A percentile compares a stretch with the other conserved stretches of the same genome.
Conservation (phyloP, 2,797 vertebrate genomes). For the Dendrocincla fuliginosa region DNA sequence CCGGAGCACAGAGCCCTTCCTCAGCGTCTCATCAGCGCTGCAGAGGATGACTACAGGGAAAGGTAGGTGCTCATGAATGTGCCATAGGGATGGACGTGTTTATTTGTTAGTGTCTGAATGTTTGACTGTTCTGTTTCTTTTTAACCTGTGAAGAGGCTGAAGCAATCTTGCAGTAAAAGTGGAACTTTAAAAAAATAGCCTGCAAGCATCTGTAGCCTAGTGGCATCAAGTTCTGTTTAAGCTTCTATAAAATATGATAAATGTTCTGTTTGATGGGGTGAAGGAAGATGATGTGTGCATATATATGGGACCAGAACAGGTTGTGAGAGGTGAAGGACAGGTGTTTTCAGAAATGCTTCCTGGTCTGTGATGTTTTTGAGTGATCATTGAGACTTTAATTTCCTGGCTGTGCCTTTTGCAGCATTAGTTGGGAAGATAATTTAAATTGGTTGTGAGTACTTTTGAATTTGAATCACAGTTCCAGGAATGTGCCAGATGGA, state of each 20-base stretch:
- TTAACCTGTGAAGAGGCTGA: not conserved
- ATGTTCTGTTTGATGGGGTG: not conserved
- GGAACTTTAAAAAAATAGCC: slow-evolving; percentile 1
- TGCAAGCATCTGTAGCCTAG: not conserved
- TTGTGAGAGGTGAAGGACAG: not conserved
- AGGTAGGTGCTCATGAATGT: slow-evolving; percentile 80
- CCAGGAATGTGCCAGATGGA: not conserved
- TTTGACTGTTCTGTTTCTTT: not conserved
- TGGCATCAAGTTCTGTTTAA: not conserved
- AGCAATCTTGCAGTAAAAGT: not conserved
- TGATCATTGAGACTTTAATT: not conserved
- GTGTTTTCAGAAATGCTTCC: not conserved
- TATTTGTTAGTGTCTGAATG: not conserved
- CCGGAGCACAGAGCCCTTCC: not conserved
- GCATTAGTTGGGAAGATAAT: not conserved
- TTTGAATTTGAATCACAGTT: not conserved
- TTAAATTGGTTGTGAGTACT: not conserved
- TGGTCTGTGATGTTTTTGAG: not conserved
- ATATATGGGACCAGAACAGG: not conserved
- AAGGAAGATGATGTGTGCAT: not conserved
- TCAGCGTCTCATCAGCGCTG: slow-evolving; percentile 37
- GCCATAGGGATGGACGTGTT: not conserved
- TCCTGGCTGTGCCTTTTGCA: not conserved
- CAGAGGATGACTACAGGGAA: slow-evolving; percentile 84
- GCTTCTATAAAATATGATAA: not conserved